phyloP scores from a whole-genome alignment of 2,888 invertebrate genomes.

The Mycalesis mineus region DNA sequence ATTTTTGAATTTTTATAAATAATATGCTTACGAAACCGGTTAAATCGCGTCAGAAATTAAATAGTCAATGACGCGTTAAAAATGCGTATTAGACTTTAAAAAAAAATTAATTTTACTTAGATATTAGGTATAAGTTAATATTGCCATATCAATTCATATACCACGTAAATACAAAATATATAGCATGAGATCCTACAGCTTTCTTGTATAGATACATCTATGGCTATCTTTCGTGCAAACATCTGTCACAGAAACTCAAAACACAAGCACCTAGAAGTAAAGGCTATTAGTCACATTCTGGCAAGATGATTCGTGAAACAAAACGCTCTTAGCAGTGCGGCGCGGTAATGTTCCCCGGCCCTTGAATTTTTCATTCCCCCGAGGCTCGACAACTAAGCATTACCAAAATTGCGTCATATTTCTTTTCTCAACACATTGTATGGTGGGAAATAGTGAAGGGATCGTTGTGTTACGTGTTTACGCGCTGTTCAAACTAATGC shows the following conservation, averaged over 20 bases:
- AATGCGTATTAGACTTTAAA: no score
- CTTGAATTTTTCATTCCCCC: constrained; percentile 77
- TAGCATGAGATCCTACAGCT: no score
- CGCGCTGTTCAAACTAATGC: constrained; percentile 16
- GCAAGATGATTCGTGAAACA: constrained; percentile 64
- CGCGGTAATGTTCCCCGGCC: constrained; percentile 68
- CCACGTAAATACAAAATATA: no score
- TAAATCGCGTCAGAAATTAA: no score
- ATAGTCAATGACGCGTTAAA: no score
- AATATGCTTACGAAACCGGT: no score
- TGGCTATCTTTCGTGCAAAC: neutral
- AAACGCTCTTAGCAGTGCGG: constrained; percentile 69
- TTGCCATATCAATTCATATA: no score
- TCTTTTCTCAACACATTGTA: constrained; percentile 65
- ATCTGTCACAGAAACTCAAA: constrained; percentile 33
- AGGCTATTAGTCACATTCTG: constrained; percentile 45
- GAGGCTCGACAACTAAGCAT: constrained; percentile 76
- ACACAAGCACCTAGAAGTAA: constrained; percentile 18
- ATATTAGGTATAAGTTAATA: no score
- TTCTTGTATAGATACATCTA: neutral
- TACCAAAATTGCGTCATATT: constrained; percentile 78
- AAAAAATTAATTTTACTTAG: no score
- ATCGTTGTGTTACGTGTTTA: constrained; percentile 52
- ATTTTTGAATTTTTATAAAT: no score
- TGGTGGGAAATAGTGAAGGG: constrained; percentile 64